phyloP scores from a whole-genome alignment of 2,113 vertebrate species.

The Ornithorhynchus anatinus region DNA sequence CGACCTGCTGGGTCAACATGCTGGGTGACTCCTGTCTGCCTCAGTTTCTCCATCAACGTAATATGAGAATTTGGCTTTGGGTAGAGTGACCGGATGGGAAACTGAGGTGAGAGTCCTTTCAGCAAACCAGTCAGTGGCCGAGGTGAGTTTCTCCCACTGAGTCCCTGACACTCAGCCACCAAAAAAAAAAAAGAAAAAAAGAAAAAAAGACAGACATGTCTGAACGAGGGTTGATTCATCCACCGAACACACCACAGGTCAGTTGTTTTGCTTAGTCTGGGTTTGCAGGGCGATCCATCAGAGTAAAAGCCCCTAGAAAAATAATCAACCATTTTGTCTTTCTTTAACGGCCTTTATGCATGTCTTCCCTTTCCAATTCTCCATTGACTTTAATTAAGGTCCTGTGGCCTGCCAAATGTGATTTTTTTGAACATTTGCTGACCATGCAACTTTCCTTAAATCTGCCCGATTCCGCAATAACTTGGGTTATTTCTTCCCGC shows the following conservation, averaged over 20 bases:
- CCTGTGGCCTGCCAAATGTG: background rate
- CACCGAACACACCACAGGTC: background rate
- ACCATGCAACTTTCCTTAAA: conserved; percentile 32
- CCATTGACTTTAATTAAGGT: conserved; percentile 11
- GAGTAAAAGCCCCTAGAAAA: background rate
- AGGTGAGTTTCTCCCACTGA: background rate
- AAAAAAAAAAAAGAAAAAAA: background rate
- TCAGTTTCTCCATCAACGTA: background rate
- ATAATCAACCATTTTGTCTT: background rate
- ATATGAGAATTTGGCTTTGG: background rate
- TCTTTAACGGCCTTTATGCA: background rate
- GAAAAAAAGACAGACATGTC: background rate
- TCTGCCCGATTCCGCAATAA: conserved; percentile 9
- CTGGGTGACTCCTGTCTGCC: background rate
- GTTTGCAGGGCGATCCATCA: background rate
- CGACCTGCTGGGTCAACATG: too few species aligned
- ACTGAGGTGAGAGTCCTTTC: background rate
- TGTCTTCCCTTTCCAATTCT: background rate
- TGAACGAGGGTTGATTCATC: conserved; percentile 4
- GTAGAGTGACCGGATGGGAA: conserved; percentile 1
- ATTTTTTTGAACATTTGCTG: conserved; percentile 16
- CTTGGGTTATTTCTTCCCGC: conserved; percentile 52
- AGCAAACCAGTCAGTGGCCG: background rate
- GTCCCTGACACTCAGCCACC: background rate
- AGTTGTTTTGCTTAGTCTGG: background rate